Conservation (phyloP, 1,140 invertebrate species). For the Piezodorus guildinii region DNA sequence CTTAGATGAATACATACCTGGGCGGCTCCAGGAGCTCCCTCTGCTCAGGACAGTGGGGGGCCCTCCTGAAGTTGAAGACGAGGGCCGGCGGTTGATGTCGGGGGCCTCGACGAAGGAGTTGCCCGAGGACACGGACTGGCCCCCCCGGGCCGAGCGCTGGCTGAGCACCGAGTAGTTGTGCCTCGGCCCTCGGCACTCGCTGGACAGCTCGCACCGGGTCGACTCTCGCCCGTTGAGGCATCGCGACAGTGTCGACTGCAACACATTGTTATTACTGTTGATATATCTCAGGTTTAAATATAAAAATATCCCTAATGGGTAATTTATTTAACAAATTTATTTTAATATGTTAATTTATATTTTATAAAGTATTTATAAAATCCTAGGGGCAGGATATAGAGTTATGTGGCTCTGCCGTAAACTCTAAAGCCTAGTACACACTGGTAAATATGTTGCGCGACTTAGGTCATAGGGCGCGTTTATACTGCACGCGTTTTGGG, state of each 20-base stretch:
- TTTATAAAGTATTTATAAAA: too few species aligned
- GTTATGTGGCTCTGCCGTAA: too few species aligned
- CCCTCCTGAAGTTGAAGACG: conserved; percentile 27
- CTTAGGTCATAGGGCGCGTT: too few species aligned
- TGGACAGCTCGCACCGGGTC: conserved; percentile 17
- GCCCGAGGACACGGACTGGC: conserved; percentile 17
- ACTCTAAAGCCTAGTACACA: too few species aligned
- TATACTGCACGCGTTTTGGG: too few species aligned
- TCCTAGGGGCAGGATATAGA: too few species aligned
- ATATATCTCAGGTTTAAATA: too few species aligned
- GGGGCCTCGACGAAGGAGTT: conserved; percentile 19
- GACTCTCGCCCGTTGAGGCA: conserved; percentile 23
- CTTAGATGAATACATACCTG: neutral
- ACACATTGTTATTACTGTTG: neutral
- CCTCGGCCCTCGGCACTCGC: conserved; percentile 1
- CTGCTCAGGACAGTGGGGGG: neutral
- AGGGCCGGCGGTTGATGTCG: conserved; percentile 25
- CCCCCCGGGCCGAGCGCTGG: conserved; percentile 19
- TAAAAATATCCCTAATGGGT: too few species aligned
- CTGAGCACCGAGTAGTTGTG: conserved; percentile 28
- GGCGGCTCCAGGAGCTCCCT: conserved; percentile 6
- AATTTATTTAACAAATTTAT: too few species aligned
- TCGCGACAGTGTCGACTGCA: conserved; percentile 27
- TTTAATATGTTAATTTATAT: too few species aligned
- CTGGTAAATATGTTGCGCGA: too few species aligned